These are phyloP conservation scores for Nannospalax galili DNA, from an alignment of 2,113 vertebrate genomes.

Conservation along the genomic window DNA sequence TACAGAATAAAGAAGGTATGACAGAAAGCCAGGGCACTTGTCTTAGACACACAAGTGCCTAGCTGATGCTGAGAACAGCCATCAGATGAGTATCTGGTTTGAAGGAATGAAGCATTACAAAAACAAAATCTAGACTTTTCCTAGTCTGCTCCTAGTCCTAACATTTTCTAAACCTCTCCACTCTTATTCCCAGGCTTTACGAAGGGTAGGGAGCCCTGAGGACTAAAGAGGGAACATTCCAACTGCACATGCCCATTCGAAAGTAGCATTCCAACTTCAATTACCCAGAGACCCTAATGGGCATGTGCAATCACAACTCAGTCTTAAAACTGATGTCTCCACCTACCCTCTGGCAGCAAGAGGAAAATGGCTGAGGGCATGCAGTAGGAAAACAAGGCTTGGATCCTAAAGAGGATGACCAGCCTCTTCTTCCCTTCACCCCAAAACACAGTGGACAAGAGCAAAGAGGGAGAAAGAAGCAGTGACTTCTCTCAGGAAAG, in stretches of 20 bases:
- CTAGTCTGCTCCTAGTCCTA: not conserved
- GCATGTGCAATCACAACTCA: not conserved
- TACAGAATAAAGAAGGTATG: not conserved
- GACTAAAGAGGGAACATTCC: conserved; percentile 35
- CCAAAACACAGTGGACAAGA: conserved; percentile 8
- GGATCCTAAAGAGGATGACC: not conserved
- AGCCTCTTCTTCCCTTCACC: not conserved
- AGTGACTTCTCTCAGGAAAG: not conserved
- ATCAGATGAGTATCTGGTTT: not conserved
- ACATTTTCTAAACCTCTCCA: not conserved
- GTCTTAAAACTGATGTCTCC: not conserved
- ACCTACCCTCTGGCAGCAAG: not conserved
- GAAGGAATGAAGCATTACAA: not conserved
- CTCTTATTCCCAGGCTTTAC: not conserved
- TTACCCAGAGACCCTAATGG: conserved; percentile 11
- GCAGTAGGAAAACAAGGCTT: not conserved
- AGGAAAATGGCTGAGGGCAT: not conserved
- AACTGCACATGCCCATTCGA: not conserved
- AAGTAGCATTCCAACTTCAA: conserved; percentile 22
- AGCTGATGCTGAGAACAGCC: not conserved
- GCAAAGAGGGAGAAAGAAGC: not conserved
- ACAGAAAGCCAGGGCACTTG: not conserved
- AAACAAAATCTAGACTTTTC: not conserved
- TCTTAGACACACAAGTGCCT: not conserved
- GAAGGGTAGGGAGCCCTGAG: not conserved